These are phyloP conservation scores for Hydrolagus colliei DNA, from an alignment of 2,797 vertebrate genomes.

Conservation along the genomic window DNA sequence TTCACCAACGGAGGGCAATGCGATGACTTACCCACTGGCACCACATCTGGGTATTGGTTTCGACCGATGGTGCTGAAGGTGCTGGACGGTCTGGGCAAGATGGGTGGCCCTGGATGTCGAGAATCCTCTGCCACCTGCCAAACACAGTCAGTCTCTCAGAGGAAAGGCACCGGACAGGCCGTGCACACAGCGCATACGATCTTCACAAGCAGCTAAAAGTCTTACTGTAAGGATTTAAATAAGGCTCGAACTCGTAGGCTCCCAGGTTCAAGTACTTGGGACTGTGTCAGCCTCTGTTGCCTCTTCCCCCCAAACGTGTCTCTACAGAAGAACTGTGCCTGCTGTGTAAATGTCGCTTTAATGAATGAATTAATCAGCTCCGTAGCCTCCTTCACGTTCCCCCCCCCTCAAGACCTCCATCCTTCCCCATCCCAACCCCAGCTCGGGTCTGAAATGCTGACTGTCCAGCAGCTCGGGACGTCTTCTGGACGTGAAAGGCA, in stretches of 20 bases:
- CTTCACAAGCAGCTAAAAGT: background rate
- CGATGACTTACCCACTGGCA: constrained; percentile 80
- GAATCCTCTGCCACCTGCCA: constrained; percentile 86
- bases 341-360: no score
- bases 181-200: background rate
- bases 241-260: background rate
- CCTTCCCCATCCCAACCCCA: no score
- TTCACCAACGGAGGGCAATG: background rate
- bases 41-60: constrained; percentile 83
- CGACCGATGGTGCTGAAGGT: constrained; percentile 86
- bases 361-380: no score
- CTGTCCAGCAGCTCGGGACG: no score
- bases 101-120: constrained; percentile 72
- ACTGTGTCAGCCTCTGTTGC: background rate
- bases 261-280: background rate
- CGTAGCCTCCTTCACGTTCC: no score
- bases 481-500: no score
- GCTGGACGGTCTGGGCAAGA: constrained; percentile 80
- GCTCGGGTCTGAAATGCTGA: no score
- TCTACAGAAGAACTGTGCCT: no score
- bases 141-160: background rate
- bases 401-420: no score
- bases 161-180: background rate
- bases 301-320: no score
- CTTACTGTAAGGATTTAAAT: background rate